phyloP scores from a whole-genome alignment of 2,888 invertebrate species.

The Reticulitermes lucifugus region DNA sequence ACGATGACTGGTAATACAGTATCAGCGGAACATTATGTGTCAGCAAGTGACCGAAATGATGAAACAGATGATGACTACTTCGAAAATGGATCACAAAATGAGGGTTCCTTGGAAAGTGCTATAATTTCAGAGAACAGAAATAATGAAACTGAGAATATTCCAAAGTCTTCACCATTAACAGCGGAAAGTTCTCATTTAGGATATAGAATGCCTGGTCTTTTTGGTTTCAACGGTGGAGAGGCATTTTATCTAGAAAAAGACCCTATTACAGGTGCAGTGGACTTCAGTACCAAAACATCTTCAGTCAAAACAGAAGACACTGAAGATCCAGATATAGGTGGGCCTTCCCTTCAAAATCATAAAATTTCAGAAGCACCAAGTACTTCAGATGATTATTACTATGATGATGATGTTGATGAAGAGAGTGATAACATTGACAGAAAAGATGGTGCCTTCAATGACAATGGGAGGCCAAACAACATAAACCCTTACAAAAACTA shows the following conservation, averaged over 20 bases:
- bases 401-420: constrained; percentile 57
- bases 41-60: no score
- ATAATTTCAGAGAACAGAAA: not conserved
- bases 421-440: constrained; percentile 58
- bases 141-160: constrained; percentile 7
- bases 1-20: no score
- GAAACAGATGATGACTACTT: no score
- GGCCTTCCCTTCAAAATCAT: constrained; percentile 57
- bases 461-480: constrained; percentile 66
- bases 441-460: constrained; percentile 62
- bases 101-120: not conserved
- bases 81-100: no score
- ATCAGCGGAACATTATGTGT: no score
- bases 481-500: constrained; percentile 63
- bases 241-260: constrained; percentile 78
- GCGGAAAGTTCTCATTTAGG: not conserved
- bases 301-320: not conserved
- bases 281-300: constrained; percentile 70
- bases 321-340: not conserved
- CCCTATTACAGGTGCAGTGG: constrained; percentile 74
- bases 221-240: constrained; percentile 75
- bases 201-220: constrained; percentile 45
- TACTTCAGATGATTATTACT: constrained; percentile 55
- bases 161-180: constrained; percentile 19
- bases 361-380: constrained; percentile 58